Conservation (phyloP, 2,888 invertebrate species). For the Sinodicranocentrus sp. region DNA sequence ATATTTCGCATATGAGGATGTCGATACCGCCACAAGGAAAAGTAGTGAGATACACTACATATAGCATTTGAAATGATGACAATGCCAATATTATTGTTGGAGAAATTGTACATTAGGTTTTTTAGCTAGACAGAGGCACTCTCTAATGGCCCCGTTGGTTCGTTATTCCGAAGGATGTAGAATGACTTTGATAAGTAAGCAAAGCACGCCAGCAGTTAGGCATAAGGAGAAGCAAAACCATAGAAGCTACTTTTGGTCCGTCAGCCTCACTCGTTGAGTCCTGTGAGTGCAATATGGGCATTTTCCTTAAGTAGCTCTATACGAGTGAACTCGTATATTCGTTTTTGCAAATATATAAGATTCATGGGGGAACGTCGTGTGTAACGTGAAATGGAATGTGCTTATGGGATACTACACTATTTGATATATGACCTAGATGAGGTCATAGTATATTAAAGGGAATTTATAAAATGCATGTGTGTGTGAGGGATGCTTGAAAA, state of each 20-base stretch:
- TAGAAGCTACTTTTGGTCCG: background rate
- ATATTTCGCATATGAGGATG: too few species aligned
- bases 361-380: constrained; percentile 24
- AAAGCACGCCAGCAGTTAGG: background rate
- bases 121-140: background rate
- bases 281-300: constrained; percentile 47
- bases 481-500: background rate
- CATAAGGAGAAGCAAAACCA: constrained; percentile 18
- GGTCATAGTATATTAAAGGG: constrained; percentile 14
- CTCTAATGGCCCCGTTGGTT: background rate
- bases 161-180: too few species aligned
- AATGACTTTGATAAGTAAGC: constrained; percentile 13
- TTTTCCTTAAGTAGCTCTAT: constrained; percentile 40
- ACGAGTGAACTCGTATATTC: background rate
- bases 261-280: constrained; percentile 10
- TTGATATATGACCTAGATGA: constrained; percentile 22
- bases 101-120: constrained; percentile 1
- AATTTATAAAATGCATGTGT: constrained; percentile 11
- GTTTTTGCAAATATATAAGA: constrained; percentile 30
- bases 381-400: constrained; percentile 28
- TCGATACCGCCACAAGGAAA: too few species aligned
- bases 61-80: constrained; percentile 26
- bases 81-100: constrained; percentile 44
- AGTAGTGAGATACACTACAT: too few species aligned
- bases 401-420: constrained; percentile 25